These are phyloP conservation scores for Cynodonichthys magdalenae DNA, from an alignment of 2,797 vertebrate species.

Conservation along the genomic window DNA sequence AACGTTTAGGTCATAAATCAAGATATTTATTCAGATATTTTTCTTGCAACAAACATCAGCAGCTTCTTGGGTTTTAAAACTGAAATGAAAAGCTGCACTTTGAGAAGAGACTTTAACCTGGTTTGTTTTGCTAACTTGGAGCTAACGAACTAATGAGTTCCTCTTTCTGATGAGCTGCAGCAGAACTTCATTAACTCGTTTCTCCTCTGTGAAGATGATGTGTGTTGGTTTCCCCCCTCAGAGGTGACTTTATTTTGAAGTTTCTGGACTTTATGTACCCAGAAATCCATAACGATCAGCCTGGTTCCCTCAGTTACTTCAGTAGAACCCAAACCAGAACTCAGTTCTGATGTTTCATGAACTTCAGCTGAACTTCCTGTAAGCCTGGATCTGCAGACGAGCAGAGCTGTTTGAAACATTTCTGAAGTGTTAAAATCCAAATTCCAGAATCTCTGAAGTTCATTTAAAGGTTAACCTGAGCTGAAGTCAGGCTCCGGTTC, in stretches of 20 bases:
- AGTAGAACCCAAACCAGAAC: no score
- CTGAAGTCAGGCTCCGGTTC: conserved; percentile 1
- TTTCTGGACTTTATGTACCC: neutral
- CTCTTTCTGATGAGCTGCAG: neutral
- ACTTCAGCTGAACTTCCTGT: neutral
- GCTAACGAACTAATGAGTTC: conserved; percentile 26
- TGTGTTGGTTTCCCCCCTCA: neutral
- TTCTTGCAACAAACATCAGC: neutral
- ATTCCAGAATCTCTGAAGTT: conserved; percentile 13
- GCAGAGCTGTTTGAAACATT: no score
- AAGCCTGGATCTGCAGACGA: conserved; percentile 9
- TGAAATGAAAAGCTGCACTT: neutral
- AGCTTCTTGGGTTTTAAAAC: no score
- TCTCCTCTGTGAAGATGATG: neutral
- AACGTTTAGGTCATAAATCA: neutral
- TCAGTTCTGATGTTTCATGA: no score
- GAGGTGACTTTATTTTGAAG: neutral
- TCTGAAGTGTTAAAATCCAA: conserved; percentile 36
- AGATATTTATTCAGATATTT: neutral
- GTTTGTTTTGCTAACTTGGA: conserved; percentile 3
- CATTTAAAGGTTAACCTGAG: conserved; percentile 1
- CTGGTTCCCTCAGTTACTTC: no score
- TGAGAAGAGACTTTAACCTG: conserved; percentile 10
- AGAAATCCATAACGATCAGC: neutral
- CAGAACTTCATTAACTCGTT: conserved; percentile 3